Evolutionary conservation across 2,888 invertebrate species (phyloP).

Genomic region (Choreutis nemorana): DNA sequence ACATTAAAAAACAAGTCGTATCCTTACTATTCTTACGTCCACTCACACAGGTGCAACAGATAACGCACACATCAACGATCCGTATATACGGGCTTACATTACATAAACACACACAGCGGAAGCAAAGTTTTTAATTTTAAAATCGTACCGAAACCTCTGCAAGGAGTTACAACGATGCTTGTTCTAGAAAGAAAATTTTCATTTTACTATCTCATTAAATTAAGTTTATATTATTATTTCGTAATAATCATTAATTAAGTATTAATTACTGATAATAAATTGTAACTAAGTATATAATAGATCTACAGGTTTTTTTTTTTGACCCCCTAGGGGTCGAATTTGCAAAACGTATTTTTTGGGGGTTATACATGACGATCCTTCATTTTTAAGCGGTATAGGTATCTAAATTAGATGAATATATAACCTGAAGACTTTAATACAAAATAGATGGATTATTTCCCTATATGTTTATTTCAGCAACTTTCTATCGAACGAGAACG

Average conservation of each 20-base stretch:
- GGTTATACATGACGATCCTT: too few species aligned
- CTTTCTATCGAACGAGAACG: too few species aligned
- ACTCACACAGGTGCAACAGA: slow-evolving; percentile 16
- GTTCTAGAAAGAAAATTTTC: not conserved
- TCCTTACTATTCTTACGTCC: slow-evolving; percentile 16
- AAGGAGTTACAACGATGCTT: slow-evolving; percentile 18
- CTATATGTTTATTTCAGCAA: too few species aligned
- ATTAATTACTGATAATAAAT: not conserved
- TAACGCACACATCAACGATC: slow-evolving; percentile 1
- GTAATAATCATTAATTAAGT: not conserved
- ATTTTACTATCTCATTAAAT: too few species aligned
- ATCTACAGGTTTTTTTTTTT: too few species aligned
- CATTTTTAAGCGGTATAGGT: too few species aligned
- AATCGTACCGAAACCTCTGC: slow-evolving; percentile 33
- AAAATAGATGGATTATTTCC: too few species aligned
- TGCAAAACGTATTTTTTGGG: too few species aligned
- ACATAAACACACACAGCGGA: slow-evolving; percentile 20
- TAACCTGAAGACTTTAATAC: too few species aligned
- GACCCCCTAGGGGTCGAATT: too few species aligned
- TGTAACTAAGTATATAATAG: not conserved
- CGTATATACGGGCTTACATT: slow-evolving; percentile 14
- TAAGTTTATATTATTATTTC: not conserved
- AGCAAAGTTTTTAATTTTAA: slow-evolving; percentile 49
- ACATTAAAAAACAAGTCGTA: slow-evolving; percentile 4
- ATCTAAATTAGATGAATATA: too few species aligned